These are phyloP conservation scores for Scaptomyza pallida DNA, from an alignment of 1,140 invertebrate species.

Conservation along the genomic window DNA sequence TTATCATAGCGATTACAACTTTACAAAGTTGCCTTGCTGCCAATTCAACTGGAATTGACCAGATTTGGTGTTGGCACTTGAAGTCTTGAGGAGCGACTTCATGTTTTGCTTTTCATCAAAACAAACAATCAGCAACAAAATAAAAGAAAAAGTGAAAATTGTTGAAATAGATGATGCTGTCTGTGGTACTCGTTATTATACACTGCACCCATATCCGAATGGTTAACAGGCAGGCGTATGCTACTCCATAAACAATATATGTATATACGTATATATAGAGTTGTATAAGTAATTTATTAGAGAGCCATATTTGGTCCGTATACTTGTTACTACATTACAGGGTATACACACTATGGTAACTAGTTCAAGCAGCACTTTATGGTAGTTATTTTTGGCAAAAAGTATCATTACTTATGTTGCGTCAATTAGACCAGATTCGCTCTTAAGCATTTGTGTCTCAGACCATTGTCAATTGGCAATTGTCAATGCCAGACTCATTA, in stretches of 20 bases:
- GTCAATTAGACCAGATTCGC: constrained; percentile 23
- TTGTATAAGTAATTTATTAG: too few species aligned
- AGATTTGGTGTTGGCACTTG: constrained; percentile 39
- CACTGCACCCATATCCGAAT: constrained; percentile 30
- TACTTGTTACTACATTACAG: not conserved
- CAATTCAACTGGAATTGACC: constrained; percentile 38
- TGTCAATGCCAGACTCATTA: constrained; percentile 28
- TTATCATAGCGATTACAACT: constrained; percentile 28
- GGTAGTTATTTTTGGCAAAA: not conserved
- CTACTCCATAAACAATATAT: not conserved
- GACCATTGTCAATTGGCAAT: constrained; percentile 25
- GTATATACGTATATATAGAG: not conserved
- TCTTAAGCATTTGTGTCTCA: constrained; percentile 39
- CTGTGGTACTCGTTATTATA: constrained; percentile 15
- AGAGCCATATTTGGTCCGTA: not conserved
- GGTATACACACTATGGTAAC: not conserved
- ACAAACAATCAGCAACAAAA: constrained; percentile 28
- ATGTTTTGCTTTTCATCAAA: constrained; percentile 38
- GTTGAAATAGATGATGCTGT: constrained; percentile 43
- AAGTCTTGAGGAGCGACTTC: constrained; percentile 22
- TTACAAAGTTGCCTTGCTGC: not conserved
- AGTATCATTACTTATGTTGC: constrained; percentile 3
- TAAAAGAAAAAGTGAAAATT: constrained; percentile 77
- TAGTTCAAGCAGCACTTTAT: not conserved
- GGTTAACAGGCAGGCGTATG: not conserved